Conservation (phyloP, 1,140 invertebrate species). For the Tetramorium alpestre region DNA sequence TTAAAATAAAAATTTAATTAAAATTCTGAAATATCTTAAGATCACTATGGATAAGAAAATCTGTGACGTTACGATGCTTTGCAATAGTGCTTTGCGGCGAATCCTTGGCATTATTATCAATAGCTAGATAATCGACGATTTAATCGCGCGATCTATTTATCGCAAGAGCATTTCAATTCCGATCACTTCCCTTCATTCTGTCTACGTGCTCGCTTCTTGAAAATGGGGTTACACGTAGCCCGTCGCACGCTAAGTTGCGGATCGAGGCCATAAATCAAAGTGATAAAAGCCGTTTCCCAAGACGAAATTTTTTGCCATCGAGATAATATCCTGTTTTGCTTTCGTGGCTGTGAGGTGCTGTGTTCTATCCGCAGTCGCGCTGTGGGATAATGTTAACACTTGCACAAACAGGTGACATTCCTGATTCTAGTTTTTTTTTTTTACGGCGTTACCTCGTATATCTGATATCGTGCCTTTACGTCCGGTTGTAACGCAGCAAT, state of each 20-base stretch:
- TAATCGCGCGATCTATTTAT: slow-evolving; percentile 36
- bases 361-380: slow-evolving; percentile 60
- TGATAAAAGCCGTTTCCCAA: slow-evolving; percentile 65
- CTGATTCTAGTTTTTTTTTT: slow-evolving; percentile 59
- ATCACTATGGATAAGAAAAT: neutral
- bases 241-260: slow-evolving; percentile 21
- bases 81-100: neutral
- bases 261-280: slow-evolving; percentile 53
- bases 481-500: slow-evolving; percentile 66
- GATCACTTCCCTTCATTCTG: slow-evolving; percentile 9
- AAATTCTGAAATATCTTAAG: neutral
- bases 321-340: slow-evolving; percentile 73
- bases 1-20: neutral
- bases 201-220: slow-evolving; percentile 2
- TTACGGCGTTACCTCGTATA: slow-evolving; percentile 62
- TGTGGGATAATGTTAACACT: slow-evolving; percentile 66
- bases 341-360: slow-evolving; percentile 27
- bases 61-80: neutral
- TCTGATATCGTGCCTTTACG: slow-evolving; percentile 63
- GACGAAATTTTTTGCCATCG: slow-evolving; percentile 66
- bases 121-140: slow-evolving; percentile 28
- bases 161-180: neutral
- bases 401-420: slow-evolving; percentile 76
- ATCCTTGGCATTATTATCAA: slow-evolving; percentile 9
- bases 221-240: slow-evolving; percentile 29